Conservation (phyloP, 1,140 invertebrate genomes). For the Penaeus vannamei region DNA sequence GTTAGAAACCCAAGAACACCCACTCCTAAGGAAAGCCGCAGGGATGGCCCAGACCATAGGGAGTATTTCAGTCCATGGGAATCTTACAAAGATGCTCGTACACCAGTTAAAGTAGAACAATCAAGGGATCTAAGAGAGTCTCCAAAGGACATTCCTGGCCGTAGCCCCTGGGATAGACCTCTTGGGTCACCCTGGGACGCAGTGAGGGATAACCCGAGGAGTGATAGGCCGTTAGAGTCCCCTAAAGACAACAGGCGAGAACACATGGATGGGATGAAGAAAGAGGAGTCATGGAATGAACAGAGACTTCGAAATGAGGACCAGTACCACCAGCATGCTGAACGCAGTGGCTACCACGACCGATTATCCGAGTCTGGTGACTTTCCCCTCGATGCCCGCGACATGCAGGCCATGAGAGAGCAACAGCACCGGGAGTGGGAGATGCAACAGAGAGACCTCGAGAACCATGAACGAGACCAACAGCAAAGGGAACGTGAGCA, state of each 20-base stretch:
- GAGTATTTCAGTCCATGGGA: slow-evolving; percentile 67
- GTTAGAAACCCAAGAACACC: slow-evolving; percentile 48
- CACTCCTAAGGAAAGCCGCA: slow-evolving; percentile 52
- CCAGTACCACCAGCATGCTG: slow-evolving; percentile 19
- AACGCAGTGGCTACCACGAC: not conserved
- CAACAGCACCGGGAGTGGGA: slow-evolving; percentile 44
- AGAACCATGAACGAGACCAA: slow-evolving; percentile 34
- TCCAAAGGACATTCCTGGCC: slow-evolving; percentile 9
- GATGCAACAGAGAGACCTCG: slow-evolving; percentile 39
- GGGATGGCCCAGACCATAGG: slow-evolving; percentile 44
- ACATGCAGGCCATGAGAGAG: slow-evolving; percentile 43
- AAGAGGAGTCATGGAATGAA: slow-evolving; percentile 31
- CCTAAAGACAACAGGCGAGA: slow-evolving; percentile 19
- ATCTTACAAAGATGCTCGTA: slow-evolving; percentile 42
- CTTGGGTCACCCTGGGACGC: slow-evolving; percentile 56
- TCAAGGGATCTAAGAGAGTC: slow-evolving; percentile 22
- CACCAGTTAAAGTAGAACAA: slow-evolving; percentile 32
- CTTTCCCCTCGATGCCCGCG: slow-evolving; percentile 39
- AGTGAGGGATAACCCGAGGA: not conserved
- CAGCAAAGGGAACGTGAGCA: slow-evolving; percentile 19
- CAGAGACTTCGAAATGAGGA: slow-evolving; percentile 20
- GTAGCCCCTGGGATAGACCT: slow-evolving; percentile 57
- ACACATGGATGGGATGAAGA: not conserved
- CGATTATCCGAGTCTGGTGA: slow-evolving; percentile 36
- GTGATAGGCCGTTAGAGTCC: slow-evolving; percentile 21